A percentile compares a stretch with the other conserved stretches of the same genome.
Conservation (phyloP, 1,140 invertebrate genomes). For the Scaptomyza pallida region DNA sequence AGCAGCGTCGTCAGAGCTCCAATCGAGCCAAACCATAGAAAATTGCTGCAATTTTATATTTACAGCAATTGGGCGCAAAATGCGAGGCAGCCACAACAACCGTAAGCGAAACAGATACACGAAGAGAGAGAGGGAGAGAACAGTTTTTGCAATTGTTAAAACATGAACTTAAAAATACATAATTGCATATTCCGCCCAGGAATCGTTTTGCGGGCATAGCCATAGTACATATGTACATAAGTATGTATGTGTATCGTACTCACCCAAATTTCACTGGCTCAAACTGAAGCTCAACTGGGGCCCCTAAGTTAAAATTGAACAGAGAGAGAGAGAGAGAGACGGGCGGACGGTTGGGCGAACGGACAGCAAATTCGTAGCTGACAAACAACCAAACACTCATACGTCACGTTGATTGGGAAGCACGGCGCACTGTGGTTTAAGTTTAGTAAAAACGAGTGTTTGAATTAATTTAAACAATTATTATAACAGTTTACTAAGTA, state of each 20-base stretch:
- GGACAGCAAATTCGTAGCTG: slow-evolving; percentile 58
- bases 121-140: slow-evolving; percentile 28
- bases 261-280: slow-evolving; percentile 8
- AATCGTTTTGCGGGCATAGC: slow-evolving; percentile 33
- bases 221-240: too few relatives aligned
- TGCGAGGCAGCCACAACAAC: slow-evolving; percentile 40
- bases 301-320: slow-evolving; percentile 43
- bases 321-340: too few relatives aligned
- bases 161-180: slow-evolving; percentile 83
- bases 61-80: slow-evolving; percentile 80
- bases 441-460: too few relatives aligned
- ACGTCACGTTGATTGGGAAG: slow-evolving; percentile 71
- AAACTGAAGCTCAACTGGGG: slow-evolving; percentile 5
- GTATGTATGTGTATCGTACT: too few relatives aligned
- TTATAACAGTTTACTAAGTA: too few relatives aligned
- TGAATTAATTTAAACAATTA: too few relatives aligned
- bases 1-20: slow-evolving; percentile 55
- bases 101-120: slow-evolving; percentile 18
- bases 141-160: slow-evolving; percentile 65
- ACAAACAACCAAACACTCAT: slow-evolving; percentile 79
- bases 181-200: slow-evolving; percentile 77
- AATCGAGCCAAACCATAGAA: slow-evolving; percentile 78
- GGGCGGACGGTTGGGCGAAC: slow-evolving; percentile 41
- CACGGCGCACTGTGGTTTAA: slow-evolving; percentile 46
- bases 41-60: slow-evolving; percentile 82